Conservation (phyloP, 2,888 invertebrate genomes). For the Diarsia rubi region DNA sequence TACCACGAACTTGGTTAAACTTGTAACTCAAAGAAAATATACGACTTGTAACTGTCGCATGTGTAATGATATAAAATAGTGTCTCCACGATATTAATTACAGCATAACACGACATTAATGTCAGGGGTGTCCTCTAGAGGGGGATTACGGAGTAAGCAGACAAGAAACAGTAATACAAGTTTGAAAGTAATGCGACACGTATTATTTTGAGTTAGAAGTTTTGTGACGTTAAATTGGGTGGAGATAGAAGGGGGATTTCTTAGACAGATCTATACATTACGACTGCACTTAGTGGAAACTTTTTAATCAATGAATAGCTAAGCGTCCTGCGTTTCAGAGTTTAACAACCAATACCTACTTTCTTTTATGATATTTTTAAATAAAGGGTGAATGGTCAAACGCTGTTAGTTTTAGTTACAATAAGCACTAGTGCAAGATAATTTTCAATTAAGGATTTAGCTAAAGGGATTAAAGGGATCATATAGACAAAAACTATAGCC, state of each 20-base stretch:
- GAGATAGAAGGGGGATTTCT: neutral
- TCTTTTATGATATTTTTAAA: neutral
- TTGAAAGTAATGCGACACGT: conserved; percentile 50
- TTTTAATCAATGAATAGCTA: neutral
- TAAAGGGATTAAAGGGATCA: neutral
- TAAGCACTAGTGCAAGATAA: neutral
- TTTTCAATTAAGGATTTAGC: neutral
- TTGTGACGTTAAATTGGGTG: conserved; percentile 25
- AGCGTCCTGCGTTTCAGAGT: neutral
- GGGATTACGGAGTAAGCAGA: conserved; percentile 50
- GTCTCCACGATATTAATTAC: conserved; percentile 87
- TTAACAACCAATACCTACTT: neutral
- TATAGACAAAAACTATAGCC: neutral
- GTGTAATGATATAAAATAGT: conserved; percentile 89
- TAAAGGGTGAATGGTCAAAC: too few relatives aligned
- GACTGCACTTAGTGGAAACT: neutral
- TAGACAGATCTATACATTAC: neutral
- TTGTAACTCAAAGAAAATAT: conserved; percentile 80
- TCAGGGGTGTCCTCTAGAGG: conserved; percentile 66
- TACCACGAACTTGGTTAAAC: conserved; percentile 67
- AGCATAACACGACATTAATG: conserved; percentile 84
- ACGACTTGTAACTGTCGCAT: conserved; percentile 79
- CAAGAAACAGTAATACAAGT: conserved; percentile 60
- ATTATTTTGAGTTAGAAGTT: conserved; percentile 54
- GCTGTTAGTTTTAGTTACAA: neutral